A percentile compares a stretch with the other conserved stretches of the same genome.
These are phyloP conservation scores for Palaemon carinicauda DNA, from an alignment of 1,140 invertebrate species.

Conservation along the genomic window DNA sequence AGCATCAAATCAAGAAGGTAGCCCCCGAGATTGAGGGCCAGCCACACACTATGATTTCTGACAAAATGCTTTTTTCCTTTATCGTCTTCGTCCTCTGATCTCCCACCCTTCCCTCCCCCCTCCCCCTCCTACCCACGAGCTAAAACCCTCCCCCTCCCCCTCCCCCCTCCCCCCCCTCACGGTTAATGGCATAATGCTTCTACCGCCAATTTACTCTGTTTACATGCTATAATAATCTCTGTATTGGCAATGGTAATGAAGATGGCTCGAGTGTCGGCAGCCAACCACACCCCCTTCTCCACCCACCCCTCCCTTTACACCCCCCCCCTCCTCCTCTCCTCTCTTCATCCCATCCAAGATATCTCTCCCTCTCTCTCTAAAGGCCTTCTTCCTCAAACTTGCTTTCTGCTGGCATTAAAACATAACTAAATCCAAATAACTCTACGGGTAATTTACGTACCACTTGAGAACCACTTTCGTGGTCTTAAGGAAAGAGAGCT, in stretches of 20 bases:
- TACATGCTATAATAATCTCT: conserved; percentile 55
- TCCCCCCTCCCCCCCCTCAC: background rate
- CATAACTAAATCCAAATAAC: background rate
- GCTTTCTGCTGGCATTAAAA: no score
- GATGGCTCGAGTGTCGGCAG: no score
- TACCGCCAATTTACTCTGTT: conserved; percentile 34
- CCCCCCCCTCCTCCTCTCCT: background rate
- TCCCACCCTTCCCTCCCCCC: background rate
- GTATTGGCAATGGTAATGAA: conserved; percentile 55
- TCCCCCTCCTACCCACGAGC: background rate
- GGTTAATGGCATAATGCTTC: background rate
- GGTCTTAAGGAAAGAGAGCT: no score
- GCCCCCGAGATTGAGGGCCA: background rate
- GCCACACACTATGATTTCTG: background rate
- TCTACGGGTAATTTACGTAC: no score
- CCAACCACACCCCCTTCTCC: no score
- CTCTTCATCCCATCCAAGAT: background rate
- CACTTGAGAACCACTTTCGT: no score
- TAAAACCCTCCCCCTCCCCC: background rate
- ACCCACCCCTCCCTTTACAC: background rate
- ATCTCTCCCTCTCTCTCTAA: background rate
- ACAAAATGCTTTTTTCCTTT: background rate
- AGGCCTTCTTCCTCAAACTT: background rate
- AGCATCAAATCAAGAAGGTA: conserved; percentile 26
- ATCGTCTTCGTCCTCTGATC: background rate